Percentiles rank a stretch among this genome's conserved stretches.
Conservation (phyloP, 2,113 vertebrate genomes). For the Puffinus mauretanicus region DNA sequence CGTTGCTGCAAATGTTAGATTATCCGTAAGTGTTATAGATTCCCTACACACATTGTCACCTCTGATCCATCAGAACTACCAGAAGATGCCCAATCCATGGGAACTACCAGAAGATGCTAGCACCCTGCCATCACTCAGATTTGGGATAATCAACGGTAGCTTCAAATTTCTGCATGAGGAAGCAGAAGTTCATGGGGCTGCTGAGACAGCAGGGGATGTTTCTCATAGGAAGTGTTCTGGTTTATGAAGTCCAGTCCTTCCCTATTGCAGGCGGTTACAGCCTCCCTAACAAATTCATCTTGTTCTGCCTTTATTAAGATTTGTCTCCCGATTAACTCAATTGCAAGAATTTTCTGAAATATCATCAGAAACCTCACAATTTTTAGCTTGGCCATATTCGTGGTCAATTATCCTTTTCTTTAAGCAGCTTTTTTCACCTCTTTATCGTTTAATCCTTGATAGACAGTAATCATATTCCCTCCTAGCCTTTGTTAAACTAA, state of each 20-base stretch:
- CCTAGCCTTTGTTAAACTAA: not conserved
- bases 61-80: not conserved
- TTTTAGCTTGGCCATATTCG: not conserved
- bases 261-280: not conserved
- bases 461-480: not conserved
- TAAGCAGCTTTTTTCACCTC: not conserved
- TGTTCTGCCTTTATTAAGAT: not conserved
- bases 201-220: constrained; percentile 9
- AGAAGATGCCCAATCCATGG: not conserved
- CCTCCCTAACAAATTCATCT: not conserved
- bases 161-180: not conserved
- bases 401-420: not conserved
- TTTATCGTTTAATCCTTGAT: not conserved
- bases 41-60: accelerated
- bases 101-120: not conserved
- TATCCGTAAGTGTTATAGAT: not conserved
- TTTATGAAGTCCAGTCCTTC: not conserved
- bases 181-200: not conserved
- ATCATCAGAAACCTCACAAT: not conserved
- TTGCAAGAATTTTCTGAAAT: not conserved
- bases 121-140: not conserved
- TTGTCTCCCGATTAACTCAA: not conserved
- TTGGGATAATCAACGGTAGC: not conserved
- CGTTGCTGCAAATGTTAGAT: not conserved
- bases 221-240: not conserved